Conservation (phyloP, 92 coral and sea anemone genomes). For the Parazoanthus darwini region DNA sequence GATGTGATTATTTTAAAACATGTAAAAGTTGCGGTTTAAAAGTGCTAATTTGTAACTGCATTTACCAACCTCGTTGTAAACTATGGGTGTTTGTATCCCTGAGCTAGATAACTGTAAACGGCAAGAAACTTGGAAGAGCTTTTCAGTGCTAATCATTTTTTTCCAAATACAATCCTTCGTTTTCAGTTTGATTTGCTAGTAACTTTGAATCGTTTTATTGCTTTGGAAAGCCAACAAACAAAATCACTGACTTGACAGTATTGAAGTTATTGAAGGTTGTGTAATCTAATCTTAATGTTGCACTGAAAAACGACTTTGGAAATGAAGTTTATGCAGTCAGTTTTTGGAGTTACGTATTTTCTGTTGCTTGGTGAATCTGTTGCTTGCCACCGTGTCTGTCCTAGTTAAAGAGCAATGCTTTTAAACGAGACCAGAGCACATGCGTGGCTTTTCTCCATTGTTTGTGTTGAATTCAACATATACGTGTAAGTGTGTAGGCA, state of each 20-base stretch:
- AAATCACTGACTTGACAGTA: too few species aligned
- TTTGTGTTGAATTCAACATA: not conserved
- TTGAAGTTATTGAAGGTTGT: not conserved
- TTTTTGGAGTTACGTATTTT: not conserved
- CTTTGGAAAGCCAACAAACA: too few species aligned
- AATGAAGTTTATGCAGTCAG: not conserved
- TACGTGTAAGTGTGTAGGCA: not conserved
- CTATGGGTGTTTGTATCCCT: not conserved
- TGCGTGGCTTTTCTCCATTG: not conserved
- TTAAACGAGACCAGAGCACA: conserved; percentile 4
- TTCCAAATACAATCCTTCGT: not conserved
- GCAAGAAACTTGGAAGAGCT: not conserved
- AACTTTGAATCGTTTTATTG: too few species aligned
- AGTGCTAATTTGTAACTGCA: not conserved
- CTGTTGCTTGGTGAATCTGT: conserved; percentile 15
- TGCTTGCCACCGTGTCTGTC: not conserved
- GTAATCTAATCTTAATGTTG: too few species aligned
- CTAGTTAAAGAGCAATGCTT: not conserved
- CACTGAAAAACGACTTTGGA: not conserved
- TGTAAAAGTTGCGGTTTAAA: too few species aligned
- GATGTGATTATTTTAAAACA: not conserved
- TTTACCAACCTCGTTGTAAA: too few species aligned
- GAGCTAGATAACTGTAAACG: not conserved
- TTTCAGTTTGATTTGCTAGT: too few species aligned
- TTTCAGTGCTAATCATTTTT: too few species aligned